These are phyloP conservation scores for Drosophila mimica DNA, from an alignment of 2,888 invertebrate genomes.

Conservation along the genomic window DNA sequence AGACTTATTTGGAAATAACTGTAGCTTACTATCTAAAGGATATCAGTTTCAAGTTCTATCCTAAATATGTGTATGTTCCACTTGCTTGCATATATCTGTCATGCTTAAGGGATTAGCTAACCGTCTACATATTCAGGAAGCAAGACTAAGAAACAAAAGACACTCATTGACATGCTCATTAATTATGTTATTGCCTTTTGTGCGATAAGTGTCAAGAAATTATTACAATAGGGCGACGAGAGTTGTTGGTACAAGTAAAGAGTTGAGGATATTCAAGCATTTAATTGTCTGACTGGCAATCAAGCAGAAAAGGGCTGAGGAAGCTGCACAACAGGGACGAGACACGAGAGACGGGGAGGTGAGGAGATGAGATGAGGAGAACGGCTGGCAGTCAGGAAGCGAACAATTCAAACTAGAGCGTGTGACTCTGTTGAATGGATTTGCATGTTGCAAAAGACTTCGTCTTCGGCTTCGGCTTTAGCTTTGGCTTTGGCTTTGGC, in stretches of 20 bases:
- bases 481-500: constrained; percentile 44
- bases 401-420: constrained; percentile 80
- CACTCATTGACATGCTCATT: constrained; percentile 79
- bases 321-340: constrained; percentile 11
- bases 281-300: constrained; percentile 78
- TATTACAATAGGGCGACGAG: constrained; percentile 72
- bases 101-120: constrained; percentile 57
- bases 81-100: constrained; percentile 37
- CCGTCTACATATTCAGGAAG: constrained; percentile 45
- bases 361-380: not conserved
- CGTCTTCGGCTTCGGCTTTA: constrained; percentile 29
- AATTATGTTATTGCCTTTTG: constrained; percentile 81
- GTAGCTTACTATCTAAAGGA: not conserved
- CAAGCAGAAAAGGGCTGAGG: constrained; percentile 67
- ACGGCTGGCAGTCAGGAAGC: constrained; percentile 52
- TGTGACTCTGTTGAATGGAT: constrained; percentile 78
- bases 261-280: constrained; percentile 68
- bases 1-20: not conserved
- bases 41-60: constrained; percentile 13
- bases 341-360: not conserved
- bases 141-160: constrained; percentile 64
- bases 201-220: constrained; percentile 81
- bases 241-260: constrained; percentile 25
- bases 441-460: constrained; percentile 61
- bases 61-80: constrained; percentile 5